Base-by-base conservation (phyloP, 2,113 vertebrate genomes). In the Cheilinus undulatus region DNA sequence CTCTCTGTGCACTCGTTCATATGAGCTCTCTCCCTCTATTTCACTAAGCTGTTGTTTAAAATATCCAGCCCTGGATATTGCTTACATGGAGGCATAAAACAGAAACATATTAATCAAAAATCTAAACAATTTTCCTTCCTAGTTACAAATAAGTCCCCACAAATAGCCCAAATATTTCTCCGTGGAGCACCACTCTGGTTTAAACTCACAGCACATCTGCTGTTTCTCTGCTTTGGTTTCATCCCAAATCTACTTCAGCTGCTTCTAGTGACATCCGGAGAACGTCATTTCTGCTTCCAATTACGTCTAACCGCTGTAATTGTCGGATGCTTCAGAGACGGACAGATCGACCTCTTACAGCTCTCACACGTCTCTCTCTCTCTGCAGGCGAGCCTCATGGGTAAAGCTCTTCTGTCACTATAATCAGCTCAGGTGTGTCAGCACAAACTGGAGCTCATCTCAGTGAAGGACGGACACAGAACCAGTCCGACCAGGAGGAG, bases 291-390 rank as follows among this genome's bases (percentile, higher is more conserved):
- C 50, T 66, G 67, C 51, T 42, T 76, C 38, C 67, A 45, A 6
- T 73, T 56, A 64, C 2, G 34, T 28, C 0, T 19, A 60, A 77
- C 12, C 45, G 76, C 72, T 73, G 19, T 65, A 46, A 77, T 65
- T 22, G 38, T 54, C 19, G 23, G 27, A 8, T 6, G 14, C 42
- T 57, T 63, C 14, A n/a, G 34, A 34, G 53, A 45, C n/a, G 2
- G 19, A 34, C 51, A 27, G 42, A 26, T 62, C 28, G 26, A 70
- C 70, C 66, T 58, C 50, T 52, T 11, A 42, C 52, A 40, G 36
- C 43, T 30, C 28, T 54, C 40, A 32, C 73, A 58, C 11, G 11
- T 7, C 27, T 56, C 60, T 14, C 38, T n/a, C n/a, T 2, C 38
- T 10, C 45, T 26, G 42, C 34, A 30, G 46, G 45, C 27, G 0